Evolutionary conservation across 2,113 vertebrate species (phyloP).

Genomic region (Hylia prasina): DNA sequence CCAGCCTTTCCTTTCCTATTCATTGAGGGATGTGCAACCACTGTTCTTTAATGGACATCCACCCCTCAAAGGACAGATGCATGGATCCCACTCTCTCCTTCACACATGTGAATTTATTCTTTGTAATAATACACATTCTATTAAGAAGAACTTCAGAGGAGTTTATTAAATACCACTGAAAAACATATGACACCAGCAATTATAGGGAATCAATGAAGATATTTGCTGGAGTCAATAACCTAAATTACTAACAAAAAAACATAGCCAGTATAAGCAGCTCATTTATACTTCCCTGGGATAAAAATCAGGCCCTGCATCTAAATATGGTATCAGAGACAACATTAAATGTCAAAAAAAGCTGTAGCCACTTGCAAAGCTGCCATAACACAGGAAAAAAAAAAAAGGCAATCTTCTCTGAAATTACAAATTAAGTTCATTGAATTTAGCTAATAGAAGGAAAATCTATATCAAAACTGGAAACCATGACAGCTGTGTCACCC

Average conservation of each 20-base stretch:
- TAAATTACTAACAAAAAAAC: neutral
- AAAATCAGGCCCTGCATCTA: neutral
- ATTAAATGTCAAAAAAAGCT: neutral
- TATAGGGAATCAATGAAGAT: constrained; percentile 24
- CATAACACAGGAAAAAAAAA: neutral
- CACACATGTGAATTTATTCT: neutral
- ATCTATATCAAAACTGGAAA: neutral
- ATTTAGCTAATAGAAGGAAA: neutral
- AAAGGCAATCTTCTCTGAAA: neutral
- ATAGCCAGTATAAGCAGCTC: neutral
- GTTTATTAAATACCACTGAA: neutral
- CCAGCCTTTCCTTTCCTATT: neutral
- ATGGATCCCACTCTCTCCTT: neutral
- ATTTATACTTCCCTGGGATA: neutral
- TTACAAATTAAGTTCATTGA: neutral
- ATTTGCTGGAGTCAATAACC: constrained; percentile 13
- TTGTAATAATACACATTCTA: neutral
- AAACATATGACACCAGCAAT: neutral
- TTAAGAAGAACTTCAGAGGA: neutral
- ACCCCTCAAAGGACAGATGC: neutral
- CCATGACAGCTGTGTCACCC: neutral
- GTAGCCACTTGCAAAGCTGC: neutral
- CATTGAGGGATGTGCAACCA: neutral
- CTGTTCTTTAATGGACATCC: neutral
- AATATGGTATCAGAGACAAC: neutral